A percentile compares a stretch with the other conserved stretches of the same genome.
Evolutionary conservation across 2,113 vertebrate species (phyloP).

Genomic region (Neolamprologus brichardi): DNA sequence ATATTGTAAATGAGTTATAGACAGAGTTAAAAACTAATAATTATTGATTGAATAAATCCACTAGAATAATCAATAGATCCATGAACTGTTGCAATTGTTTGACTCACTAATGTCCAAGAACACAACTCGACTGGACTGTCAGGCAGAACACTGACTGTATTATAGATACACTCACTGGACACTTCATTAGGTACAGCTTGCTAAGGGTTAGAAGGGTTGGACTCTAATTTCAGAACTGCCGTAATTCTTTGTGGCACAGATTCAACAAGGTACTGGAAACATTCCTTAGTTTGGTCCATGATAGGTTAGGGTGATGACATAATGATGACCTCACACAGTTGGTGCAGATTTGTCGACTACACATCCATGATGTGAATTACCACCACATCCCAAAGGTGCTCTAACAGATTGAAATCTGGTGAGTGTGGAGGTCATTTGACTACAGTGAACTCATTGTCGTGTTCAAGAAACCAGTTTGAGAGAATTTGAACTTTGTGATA

Average conservation of each 20-base stretch:
- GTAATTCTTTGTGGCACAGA: neutral
- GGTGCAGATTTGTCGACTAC: neutral
- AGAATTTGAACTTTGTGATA: neutral
- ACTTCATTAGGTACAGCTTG: neutral
- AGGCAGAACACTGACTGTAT: neutral
- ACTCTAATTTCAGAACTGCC: neutral
- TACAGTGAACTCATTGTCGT: neutral
- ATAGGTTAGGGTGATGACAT: accelerated
- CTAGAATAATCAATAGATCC: neutral
- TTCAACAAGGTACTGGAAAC: neutral
- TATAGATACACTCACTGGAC: neutral
- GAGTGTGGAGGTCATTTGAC: neutral
- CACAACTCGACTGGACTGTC: neutral
- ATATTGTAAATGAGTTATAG: neutral
- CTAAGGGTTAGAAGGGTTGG: neutral
- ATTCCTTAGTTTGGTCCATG: neutral
- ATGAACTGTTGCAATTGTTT: neutral
- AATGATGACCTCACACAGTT: neutral
- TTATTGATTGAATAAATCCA: neutral
- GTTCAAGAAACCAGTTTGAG: neutral
- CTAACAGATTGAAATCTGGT: neutral
- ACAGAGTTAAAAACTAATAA: neutral
- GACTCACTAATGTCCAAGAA: neutral
- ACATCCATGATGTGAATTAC: neutral
- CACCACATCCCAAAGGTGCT: neutral